Percentiles rank a stretch among this genome's conserved stretches.
Evolutionary conservation across 1,140 invertebrate genomes (phyloP).

Genomic region (Dreissena rostriformis): DNA sequence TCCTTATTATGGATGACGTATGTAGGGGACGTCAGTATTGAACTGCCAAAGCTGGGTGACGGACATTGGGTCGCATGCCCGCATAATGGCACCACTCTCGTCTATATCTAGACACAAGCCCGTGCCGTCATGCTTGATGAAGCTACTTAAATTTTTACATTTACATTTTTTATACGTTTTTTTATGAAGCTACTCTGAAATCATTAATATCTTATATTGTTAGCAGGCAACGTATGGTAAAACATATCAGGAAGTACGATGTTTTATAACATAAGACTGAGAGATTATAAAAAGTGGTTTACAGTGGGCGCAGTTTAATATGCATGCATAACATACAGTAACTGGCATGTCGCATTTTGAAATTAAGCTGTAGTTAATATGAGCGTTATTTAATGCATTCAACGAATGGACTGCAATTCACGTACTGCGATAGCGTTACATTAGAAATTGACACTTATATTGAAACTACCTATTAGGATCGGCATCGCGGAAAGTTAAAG

Average conservation of each 20-base stretch:
- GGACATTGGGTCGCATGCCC: constrained; percentile 50
- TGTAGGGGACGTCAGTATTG: constrained; percentile 52
- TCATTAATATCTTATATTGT: neutral
- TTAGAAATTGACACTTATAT: no score
- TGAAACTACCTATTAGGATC: no score
- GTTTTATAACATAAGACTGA: neutral
- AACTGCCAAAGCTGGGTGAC: constrained; percentile 71
- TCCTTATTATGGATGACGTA: neutral
- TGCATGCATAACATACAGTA: neutral
- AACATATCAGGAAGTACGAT: neutral
- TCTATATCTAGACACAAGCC: constrained; percentile 70
- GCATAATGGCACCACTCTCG: constrained; percentile 61
- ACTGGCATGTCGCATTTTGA: no score
- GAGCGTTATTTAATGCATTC: no score
- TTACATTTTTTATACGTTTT: no score
- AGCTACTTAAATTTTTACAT: no score
- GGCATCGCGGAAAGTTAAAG: no score
- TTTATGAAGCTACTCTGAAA: constrained; percentile 63
- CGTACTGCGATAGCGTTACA: no score
- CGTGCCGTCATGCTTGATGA: constrained; percentile 64
- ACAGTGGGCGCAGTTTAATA: neutral
- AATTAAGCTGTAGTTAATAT: no score
- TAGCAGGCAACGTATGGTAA: neutral
- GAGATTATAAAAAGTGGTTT: neutral
- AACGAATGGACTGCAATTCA: no score